Conservation (phyloP, 2,888 invertebrate genomes). For the Rhopalosiphum nymphaeae region DNA sequence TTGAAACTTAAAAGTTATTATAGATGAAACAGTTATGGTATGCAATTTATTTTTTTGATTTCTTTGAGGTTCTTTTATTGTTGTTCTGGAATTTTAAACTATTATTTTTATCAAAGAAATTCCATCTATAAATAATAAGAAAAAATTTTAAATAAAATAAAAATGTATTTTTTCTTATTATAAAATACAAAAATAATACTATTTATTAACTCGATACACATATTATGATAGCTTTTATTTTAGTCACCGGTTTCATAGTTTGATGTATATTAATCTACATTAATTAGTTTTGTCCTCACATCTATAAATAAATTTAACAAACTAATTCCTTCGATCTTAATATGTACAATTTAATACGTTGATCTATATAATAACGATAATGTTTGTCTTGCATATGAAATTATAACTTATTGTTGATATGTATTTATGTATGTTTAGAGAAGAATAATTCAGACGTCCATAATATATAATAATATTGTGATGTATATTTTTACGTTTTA, state of each 20-base stretch:
- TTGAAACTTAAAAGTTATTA: background rate
- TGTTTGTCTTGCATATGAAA: background rate
- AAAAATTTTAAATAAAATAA: background rate
- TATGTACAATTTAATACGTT: background rate
- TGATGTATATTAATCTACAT: background rate
- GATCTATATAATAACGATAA: background rate
- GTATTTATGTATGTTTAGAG: background rate
- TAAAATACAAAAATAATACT: background rate
- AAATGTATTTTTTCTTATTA: background rate
- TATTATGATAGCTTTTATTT: background rate
- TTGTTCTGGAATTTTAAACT: background rate
- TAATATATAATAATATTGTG: background rate
- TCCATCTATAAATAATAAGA: background rate
- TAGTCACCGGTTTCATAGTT: background rate
- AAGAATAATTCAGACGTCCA: background rate
- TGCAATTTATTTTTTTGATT: background rate
- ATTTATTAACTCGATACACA: background rate
- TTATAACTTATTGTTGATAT: too few relatives aligned
- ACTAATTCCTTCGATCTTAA: background rate
- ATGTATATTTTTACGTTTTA: background rate
- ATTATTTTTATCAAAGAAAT: background rate
- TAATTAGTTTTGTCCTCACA: conserved; percentile 25
- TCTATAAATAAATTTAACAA: background rate
- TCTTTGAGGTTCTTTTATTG: background rate
- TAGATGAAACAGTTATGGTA: background rate